Percentiles rank a stretch among this genome's conserved stretches.
These are phyloP conservation scores for Polietes domitor DNA, from an alignment of 2,888 invertebrate species.

Conservation along the genomic window DNA sequence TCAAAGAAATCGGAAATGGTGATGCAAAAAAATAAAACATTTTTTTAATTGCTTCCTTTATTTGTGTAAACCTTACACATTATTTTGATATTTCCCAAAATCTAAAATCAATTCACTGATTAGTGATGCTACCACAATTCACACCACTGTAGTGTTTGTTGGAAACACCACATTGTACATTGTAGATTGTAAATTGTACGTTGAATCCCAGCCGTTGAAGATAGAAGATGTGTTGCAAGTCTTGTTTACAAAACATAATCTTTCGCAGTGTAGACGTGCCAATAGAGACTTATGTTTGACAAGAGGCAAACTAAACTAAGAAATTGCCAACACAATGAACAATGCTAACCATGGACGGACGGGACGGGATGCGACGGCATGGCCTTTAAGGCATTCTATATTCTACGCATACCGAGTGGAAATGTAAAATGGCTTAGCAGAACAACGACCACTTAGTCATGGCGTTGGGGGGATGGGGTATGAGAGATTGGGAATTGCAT, in stretches of 20 bases:
- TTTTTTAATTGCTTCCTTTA: no score
- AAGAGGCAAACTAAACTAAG: background rate
- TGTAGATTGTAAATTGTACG: background rate
- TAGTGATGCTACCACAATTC: background rate
- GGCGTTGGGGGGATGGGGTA: background rate
- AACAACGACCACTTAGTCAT: background rate
- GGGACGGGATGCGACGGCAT: no score
- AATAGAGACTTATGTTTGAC: slow-evolving; percentile 47
- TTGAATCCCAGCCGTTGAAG: background rate
- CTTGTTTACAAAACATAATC: slow-evolving; percentile 35
- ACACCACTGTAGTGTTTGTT: background rate
- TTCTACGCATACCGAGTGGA: background rate
- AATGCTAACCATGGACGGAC: slow-evolving; percentile 7
- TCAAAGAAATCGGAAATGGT: no score
- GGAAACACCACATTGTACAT: background rate
- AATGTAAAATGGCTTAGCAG: background rate
- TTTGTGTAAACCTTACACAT: no score
- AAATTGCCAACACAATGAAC: background rate
- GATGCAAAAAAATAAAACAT: no score
- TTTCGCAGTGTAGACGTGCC: slow-evolving; percentile 49
- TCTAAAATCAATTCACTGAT: no score
- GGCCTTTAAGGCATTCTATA: slow-evolving; percentile 5
- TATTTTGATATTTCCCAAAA: no score
- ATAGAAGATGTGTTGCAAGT: slow-evolving; percentile 16
- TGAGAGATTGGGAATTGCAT: background rate